phyloP scores from a whole-genome alignment of 53 echinoderm and acorn worm species.

The Antedon mediterranea region DNA sequence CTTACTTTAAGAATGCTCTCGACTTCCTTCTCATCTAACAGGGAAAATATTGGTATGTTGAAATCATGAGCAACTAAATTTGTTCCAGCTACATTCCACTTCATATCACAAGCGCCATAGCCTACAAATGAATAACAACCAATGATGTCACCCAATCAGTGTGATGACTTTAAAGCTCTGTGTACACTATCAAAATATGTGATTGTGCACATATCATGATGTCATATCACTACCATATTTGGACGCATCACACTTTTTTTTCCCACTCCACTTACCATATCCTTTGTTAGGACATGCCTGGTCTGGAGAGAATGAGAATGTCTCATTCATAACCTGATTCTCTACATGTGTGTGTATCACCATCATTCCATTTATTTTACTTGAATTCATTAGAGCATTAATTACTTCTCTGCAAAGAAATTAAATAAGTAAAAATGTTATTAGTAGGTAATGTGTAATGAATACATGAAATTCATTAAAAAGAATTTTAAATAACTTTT shows the following conservation, averaged over 20 bases:
- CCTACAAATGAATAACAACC: neutral
- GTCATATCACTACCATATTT: too few relatives aligned
- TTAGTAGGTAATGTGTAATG: too few relatives aligned
- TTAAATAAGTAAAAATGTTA: too few relatives aligned
- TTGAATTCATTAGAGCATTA: slow-evolving; percentile 24
- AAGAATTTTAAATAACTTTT: too few relatives aligned
- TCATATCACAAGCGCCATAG: neutral
- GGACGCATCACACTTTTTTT: too few relatives aligned
- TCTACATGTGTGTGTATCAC: slow-evolving; percentile 48
- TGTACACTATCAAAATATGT: too few relatives aligned
- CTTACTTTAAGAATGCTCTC: slow-evolving; percentile 27
- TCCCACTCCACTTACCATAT: slow-evolving; percentile 87
- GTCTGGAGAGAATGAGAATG: slow-evolving; percentile 53
- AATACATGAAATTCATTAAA: too few relatives aligned
- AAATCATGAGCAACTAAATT: slow-evolving; percentile 56
- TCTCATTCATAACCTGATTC: slow-evolving; percentile 13
- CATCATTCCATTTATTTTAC: slow-evolving; percentile 64
- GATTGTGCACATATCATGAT: too few relatives aligned
- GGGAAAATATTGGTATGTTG: slow-evolving; percentile 58
- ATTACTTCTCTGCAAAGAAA: slow-evolving; percentile 27
- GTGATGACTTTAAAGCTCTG: too few relatives aligned
- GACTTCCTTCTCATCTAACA: slow-evolving; percentile 35
- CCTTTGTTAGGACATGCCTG: slow-evolving; percentile 62
- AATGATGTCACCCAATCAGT: too few relatives aligned
- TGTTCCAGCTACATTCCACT: slow-evolving; percentile 60